Conservation (phyloP, 2,113 vertebrate species). For the Gymnarchus niloticus region DNA sequence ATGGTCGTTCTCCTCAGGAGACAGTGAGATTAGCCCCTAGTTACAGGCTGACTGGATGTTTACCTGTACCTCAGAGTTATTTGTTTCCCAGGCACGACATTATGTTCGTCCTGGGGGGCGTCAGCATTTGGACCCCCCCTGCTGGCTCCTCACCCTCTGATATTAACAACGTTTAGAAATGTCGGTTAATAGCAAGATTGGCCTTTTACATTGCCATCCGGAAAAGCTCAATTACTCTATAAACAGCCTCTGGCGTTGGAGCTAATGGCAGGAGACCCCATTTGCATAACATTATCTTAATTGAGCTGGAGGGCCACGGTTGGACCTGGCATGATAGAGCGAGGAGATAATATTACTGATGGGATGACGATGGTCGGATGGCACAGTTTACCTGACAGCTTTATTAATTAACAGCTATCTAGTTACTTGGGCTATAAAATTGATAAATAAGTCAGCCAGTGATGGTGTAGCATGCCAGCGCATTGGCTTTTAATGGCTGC, state of each 20-base stretch:
- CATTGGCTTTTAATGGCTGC: constrained; percentile 31
- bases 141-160: not conserved
- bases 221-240: constrained; percentile 74
- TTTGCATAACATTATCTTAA: constrained; percentile 89
- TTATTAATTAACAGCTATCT: constrained; percentile 76
- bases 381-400: constrained; percentile 70
- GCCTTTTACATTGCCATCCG: constrained; percentile 62
- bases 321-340: constrained; percentile 48
- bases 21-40: not conserved
- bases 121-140: not conserved
- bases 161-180: constrained; percentile 18
- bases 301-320: constrained; percentile 67
- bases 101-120: not conserved
- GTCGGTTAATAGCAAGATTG: constrained; percentile 12
- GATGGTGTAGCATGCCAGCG: constrained; percentile 27
- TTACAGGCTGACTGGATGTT: not conserved
- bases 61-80: not conserved
- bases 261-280: constrained; percentile 73
- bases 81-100: not conserved
- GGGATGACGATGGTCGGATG: constrained; percentile 64
- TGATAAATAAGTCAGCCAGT: constrained; percentile 37
- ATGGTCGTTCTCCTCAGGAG: not conserved
- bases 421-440: constrained; percentile 59
- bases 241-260: constrained; percentile 57
- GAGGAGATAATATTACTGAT: constrained; percentile 69